Base-by-base conservation (phyloP, 2,113 vertebrate genomes). In the Acanthisitta chloris region DNA sequence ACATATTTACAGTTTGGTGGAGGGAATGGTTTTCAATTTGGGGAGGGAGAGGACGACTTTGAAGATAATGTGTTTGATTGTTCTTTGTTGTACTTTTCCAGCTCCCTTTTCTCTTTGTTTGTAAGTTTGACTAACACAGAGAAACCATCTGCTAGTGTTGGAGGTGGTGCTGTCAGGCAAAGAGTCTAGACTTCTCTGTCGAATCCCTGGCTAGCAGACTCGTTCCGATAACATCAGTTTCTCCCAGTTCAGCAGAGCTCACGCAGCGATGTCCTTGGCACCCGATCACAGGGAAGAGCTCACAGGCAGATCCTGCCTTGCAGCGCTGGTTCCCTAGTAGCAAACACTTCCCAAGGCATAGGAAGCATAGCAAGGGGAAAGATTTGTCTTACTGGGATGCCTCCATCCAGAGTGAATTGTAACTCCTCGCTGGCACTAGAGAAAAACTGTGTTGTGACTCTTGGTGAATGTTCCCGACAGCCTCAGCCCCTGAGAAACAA, bases 81-180 rank as follows among this genome's bases (percentile, higher is more conserved):
- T 93, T 91, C 88, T 94, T 94, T 93, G 83, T 85, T 95, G 94
- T 94, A 95, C 90, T 96, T 94, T 94, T 84, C 64, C 91, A 94
- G 85, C 69, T 92, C 76, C 59, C 81, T 88, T 81, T 91, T 52
- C 42, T 73, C 57, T 90, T 78, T 81, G 86, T 80, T 89, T 92
- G 82, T 82, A 93, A 89, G 90, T 96, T 96, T 93, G 93, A 89
- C 86, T 93, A 91, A 91, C 67, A 67, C 92, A 74, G 93, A 91
- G 96, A 57, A 97, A 81, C 96, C 97, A 97, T 97, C 96, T 97
- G 96, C 81, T 94, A 46, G 49, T 83, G 77, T 92, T 96, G 95
- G 96, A 95, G 95, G 90, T 91, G 92, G 42, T 88, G 92, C 90
- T 93, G 92, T 94, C 86, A 88, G 96, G 94, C 96, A 91, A 45